phyloP scores from a whole-genome alignment of 2,797 vertebrate species.

The Lepilemur septentrionalis region DNA sequence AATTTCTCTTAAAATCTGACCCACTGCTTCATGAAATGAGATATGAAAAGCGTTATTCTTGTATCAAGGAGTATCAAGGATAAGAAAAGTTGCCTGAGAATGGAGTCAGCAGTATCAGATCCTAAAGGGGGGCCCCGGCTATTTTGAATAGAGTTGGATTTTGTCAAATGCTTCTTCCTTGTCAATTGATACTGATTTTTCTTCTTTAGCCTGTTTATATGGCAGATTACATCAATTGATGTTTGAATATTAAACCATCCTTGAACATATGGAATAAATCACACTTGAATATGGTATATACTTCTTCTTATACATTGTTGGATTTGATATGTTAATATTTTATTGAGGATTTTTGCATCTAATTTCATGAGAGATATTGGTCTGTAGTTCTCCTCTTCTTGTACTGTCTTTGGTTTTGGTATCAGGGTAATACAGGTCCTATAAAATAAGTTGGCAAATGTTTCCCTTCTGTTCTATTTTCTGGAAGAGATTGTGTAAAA shows the following conservation, averaged over 20 bases:
- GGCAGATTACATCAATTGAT: neutral
- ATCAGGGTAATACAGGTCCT: neutral
- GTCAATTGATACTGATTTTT: neutral
- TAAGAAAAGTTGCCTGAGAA: neutral
- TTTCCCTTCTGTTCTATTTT: neutral
- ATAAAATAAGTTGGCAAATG: neutral
- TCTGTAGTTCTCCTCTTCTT: neutral
- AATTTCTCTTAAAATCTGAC: conserved; percentile 8
- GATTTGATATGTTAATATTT: neutral
- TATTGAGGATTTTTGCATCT: neutral
- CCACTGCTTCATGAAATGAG: neutral
- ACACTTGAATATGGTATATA: neutral
- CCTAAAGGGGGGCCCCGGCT: neutral
- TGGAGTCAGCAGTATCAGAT: neutral
- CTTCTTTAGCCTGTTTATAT: neutral
- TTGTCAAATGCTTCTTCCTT: neutral
- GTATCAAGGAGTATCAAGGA: neutral
- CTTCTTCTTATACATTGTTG: neutral
- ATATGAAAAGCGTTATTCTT: neutral
- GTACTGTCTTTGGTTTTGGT: neutral
- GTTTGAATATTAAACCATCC: neutral
- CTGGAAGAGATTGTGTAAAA: neutral
- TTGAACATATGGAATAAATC: neutral
- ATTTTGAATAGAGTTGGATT: neutral
- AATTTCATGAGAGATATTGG: neutral